phyloP scores from a whole-genome alignment of 1,140 invertebrate genomes.

The Drosophila athabasca region DNA sequence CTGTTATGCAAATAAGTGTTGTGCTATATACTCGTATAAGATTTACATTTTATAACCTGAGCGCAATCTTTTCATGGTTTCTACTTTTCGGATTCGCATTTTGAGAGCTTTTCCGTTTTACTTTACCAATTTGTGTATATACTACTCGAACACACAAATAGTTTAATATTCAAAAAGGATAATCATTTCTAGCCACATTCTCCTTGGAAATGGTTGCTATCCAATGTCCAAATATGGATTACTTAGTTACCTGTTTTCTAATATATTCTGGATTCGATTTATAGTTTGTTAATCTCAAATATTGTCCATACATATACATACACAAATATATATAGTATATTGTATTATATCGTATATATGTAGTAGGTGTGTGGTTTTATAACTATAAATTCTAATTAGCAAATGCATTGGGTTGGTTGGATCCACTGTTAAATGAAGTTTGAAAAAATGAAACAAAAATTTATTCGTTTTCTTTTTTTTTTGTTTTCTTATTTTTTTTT shows the following conservation, averaged over 20 bases:
- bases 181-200: not conserved
- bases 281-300: slow-evolving; percentile 53
- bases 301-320: slow-evolving; percentile 68
- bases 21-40: slow-evolving; percentile 38
- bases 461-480: slow-evolving; percentile 48
- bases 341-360: slow-evolving; percentile 19
- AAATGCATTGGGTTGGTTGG: slow-evolving; percentile 57
- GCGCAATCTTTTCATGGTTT: slow-evolving; percentile 65
- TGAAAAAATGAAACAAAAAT: slow-evolving; percentile 41
- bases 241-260: slow-evolving; percentile 50
- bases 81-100: slow-evolving; percentile 34
- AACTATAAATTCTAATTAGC: slow-evolving; percentile 58
- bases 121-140: slow-evolving; percentile 19
- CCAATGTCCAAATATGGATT: not conserved
- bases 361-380: slow-evolving; percentile 18
- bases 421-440: slow-evolving; percentile 37
- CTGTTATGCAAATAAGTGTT: slow-evolving; percentile 34
- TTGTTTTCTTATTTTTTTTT: slow-evolving; percentile 49
- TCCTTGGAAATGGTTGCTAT: not conserved
- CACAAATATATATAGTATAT: slow-evolving; percentile 45
- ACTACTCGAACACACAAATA: slow-evolving; percentile 3
- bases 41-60: slow-evolving; percentile 70
- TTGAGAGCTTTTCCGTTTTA: slow-evolving; percentile 33
- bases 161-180: slow-evolving; percentile 25
- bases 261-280: slow-evolving; percentile 48